Evolutionary conservation across 2,888 invertebrate species (phyloP).

Genomic region (Watsonalla cultraria): DNA sequence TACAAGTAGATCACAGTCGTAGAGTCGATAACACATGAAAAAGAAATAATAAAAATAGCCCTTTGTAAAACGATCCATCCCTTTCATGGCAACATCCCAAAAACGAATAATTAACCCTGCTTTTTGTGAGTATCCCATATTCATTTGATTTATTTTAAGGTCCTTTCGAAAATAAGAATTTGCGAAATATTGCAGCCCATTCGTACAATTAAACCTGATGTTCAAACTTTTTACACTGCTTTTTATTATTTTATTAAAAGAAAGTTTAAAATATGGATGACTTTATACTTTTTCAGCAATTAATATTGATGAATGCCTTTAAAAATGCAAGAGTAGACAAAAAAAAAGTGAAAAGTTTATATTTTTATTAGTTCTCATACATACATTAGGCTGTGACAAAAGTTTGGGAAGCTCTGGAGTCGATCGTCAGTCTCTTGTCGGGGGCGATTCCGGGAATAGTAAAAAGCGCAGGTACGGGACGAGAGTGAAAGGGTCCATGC

Average conservation of each 20-base stretch:
- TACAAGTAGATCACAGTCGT: not conserved
- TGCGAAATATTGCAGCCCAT: conserved; percentile 71
- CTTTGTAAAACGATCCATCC: conserved; percentile 54
- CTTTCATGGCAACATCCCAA: conserved; percentile 61
- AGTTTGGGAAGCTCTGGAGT: conserved; percentile 47
- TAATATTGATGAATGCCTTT: not conserved
- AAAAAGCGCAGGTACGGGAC: conserved; percentile 75
- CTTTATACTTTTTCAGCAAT: not conserved
- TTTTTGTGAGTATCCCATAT: conserved; percentile 71
- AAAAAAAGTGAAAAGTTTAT: no score
- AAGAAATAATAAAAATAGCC: not conserved
- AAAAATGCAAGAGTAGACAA: no score
- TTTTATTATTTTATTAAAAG: not conserved
- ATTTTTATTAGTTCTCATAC: no score
- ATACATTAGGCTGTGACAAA: conserved; percentile 5
- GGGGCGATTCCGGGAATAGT: conserved; percentile 62
- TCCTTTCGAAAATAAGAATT: conserved; percentile 72
- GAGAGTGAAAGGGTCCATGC: conserved; percentile 79
- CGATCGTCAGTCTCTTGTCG: conserved; percentile 33
- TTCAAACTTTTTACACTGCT: conserved; percentile 35
- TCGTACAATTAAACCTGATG: conserved; percentile 39
- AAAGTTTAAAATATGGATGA: not conserved
- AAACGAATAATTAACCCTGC: conserved; percentile 71
- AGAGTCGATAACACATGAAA: not conserved
- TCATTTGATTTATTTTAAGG: conserved; percentile 76